phyloP scores from a whole-genome alignment of 2,113 vertebrate genomes.

The Gnathonemus longibarbis region DNA sequence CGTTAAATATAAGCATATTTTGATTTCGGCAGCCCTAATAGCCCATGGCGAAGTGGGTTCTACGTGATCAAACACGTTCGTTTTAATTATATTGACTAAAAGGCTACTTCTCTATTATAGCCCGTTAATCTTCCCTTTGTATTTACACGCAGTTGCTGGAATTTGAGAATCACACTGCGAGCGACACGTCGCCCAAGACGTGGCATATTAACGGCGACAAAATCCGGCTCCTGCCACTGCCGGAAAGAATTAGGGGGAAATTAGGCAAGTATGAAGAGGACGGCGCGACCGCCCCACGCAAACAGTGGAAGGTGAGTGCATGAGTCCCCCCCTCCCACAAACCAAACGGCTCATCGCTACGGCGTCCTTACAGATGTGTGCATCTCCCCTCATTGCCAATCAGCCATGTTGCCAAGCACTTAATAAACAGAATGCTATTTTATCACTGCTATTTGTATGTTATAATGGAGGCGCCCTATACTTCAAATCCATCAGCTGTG shows the following conservation, averaged over 20 bases:
- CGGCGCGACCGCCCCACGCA: neutral
- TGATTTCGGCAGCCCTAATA: constrained; percentile 19
- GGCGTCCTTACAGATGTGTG: neutral
- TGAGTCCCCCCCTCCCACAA: neutral
- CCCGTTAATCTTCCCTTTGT: constrained; percentile 27
- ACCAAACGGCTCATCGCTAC: neutral
- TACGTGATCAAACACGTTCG: constrained; percentile 25
- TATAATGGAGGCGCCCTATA: neutral
- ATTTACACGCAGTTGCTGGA: constrained; percentile 21
- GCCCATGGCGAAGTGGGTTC: constrained; percentile 28
- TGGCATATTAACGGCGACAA: constrained; percentile 20
- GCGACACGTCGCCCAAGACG: constrained; percentile 15
- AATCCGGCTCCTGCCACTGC: constrained; percentile 27
- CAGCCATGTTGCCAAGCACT: neutral
- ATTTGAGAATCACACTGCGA: constrained; percentile 21
- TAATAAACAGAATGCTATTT: neutral
- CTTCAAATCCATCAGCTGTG: neutral
- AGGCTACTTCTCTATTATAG: constrained; percentile 29
- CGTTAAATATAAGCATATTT: constrained; percentile 26
- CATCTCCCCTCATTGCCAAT: neutral
- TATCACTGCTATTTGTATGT: neutral
- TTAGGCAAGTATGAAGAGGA: constrained; percentile 7
- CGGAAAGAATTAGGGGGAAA: constrained; percentile 12
- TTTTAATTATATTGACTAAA: constrained; percentile 38
- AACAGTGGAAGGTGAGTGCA: neutral